Conservation (phyloP, 1,140 invertebrate species). For the Panulirus ornatus region DNA sequence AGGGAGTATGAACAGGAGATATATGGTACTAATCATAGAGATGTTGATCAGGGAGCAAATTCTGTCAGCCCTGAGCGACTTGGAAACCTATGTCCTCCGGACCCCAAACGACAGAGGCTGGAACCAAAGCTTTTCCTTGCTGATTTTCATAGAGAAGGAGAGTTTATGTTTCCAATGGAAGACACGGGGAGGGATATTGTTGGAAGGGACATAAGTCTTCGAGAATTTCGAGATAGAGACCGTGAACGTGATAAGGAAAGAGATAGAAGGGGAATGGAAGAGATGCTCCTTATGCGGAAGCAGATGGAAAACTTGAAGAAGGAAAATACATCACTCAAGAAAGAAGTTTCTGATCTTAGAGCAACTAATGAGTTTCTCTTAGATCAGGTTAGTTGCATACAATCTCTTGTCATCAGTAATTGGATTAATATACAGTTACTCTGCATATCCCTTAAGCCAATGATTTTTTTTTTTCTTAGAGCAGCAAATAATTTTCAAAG, state of each 20-base stretch:
- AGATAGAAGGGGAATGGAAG: conserved; percentile 70
- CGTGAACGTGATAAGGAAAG: conserved; percentile 65
- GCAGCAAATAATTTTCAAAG: too few relatives aligned
- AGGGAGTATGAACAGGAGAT: conserved; percentile 76
- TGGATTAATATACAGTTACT: too few relatives aligned
- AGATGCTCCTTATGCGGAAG: conserved; percentile 68
- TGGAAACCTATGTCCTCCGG: conserved; percentile 25
- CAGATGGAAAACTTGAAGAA: conserved; percentile 74
- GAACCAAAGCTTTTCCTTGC: conserved; percentile 30
- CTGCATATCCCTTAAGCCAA: too few relatives aligned
- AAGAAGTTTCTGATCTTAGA: conserved; percentile 72
- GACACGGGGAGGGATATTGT: conserved; percentile 55
- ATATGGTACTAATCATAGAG: conserved; percentile 60
- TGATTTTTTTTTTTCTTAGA: too few relatives aligned
- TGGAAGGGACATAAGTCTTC: conserved; percentile 43
- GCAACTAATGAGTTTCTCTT: conserved; percentile 75
- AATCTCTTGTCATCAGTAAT: too few relatives aligned
- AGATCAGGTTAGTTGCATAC: conserved; percentile 65
- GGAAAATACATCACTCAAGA: conserved; percentile 69
- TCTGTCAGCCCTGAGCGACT: conserved; percentile 17
- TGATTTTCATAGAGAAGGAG: conserved; percentile 58
- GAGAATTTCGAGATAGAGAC: conserved; percentile 68
- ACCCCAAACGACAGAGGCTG: conserved; percentile 62
- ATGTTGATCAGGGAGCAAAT: conserved; percentile 32
- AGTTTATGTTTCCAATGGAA: conserved; percentile 50